phyloP scores from a whole-genome alignment of 2,113 vertebrate genomes.

The Hiodon alosoides region DNA sequence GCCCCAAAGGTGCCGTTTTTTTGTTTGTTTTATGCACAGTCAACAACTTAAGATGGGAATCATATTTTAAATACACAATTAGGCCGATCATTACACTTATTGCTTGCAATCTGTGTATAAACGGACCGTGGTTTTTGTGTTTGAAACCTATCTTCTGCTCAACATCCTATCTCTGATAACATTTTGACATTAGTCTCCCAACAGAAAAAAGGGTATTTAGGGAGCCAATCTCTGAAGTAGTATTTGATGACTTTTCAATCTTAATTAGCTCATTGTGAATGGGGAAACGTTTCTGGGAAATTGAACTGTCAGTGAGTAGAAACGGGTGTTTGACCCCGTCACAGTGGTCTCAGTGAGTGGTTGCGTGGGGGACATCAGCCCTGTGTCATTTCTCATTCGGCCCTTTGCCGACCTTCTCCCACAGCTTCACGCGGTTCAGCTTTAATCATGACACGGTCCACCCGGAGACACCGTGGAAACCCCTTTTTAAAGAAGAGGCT shows the following conservation, averaged over 20 bases:
- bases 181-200: slow-evolving; percentile 80
- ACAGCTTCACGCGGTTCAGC: slow-evolving; percentile 90
- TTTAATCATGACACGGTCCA: slow-evolving; percentile 94
- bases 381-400: slow-evolving; percentile 84
- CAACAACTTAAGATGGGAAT: slow-evolving; percentile 3
- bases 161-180: slow-evolving; percentile 72
- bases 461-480: slow-evolving; percentile 84
- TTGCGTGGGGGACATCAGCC: too few species aligned
- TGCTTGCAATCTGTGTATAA: slow-evolving; percentile 56
- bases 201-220: slow-evolving; percentile 71
- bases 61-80: slow-evolving; percentile 16
- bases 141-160: slow-evolving; percentile 54
- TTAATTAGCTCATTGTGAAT: slow-evolving; percentile 92
- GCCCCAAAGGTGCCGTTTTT: background rate
- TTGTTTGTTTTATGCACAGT: slow-evolving; percentile 7
- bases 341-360: too few species aligned
- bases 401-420: slow-evolving; percentile 87
- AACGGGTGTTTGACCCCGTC: slow-evolving; percentile 92
- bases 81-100: slow-evolving; percentile 45
- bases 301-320: slow-evolving; percentile 94
- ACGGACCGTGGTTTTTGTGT: slow-evolving; percentile 55
- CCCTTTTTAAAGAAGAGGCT: slow-evolving; percentile 83
- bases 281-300: slow-evolving; percentile 89
- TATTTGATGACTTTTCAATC: slow-evolving; percentile 93
- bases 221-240: slow-evolving; percentile 68